Conservation (phyloP, 2,888 invertebrate genomes). For the Pollenia griseotomentosa region DNA sequence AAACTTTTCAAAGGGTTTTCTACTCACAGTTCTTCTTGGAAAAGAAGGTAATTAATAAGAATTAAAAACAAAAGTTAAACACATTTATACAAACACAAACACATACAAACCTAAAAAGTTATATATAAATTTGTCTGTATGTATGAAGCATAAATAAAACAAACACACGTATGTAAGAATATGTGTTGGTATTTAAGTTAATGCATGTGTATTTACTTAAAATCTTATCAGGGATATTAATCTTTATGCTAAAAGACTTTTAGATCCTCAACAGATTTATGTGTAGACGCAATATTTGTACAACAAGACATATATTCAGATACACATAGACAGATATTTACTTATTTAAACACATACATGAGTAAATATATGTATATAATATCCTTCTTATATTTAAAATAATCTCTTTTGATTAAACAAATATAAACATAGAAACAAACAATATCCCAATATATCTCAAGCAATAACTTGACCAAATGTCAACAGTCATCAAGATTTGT, state of each 20-base stretch:
- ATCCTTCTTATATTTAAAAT: slow-evolving; percentile 50
- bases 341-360: slow-evolving; percentile 7
- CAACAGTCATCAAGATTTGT: slow-evolving; percentile 66
- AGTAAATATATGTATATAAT: neutral
- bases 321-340: neutral
- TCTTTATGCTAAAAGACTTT: slow-evolving; percentile 66
- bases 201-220: slow-evolving; percentile 62
- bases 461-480: slow-evolving; percentile 75
- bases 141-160: slow-evolving; percentile 8
- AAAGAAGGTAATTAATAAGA: slow-evolving; percentile 69
- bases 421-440: slow-evolving; percentile 47
- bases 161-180: neutral
- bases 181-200: slow-evolving; percentile 10
- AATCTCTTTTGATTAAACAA: slow-evolving; percentile 51
- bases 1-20: slow-evolving; percentile 10
- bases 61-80: slow-evolving; percentile 68
- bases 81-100: slow-evolving; percentile 33
- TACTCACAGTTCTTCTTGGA: neutral
- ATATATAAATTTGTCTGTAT: neutral
- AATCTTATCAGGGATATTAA: slow-evolving; percentile 72
- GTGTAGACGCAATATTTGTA: slow-evolving; percentile 25
- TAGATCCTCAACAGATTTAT: slow-evolving; percentile 60
- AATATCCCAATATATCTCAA: slow-evolving; percentile 27
- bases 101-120: slow-evolving; percentile 36
- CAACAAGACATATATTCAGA: neutral